Base-by-base conservation (phyloP, 2,888 invertebrate genomes). In the Melanostoma mellinum region DNA sequence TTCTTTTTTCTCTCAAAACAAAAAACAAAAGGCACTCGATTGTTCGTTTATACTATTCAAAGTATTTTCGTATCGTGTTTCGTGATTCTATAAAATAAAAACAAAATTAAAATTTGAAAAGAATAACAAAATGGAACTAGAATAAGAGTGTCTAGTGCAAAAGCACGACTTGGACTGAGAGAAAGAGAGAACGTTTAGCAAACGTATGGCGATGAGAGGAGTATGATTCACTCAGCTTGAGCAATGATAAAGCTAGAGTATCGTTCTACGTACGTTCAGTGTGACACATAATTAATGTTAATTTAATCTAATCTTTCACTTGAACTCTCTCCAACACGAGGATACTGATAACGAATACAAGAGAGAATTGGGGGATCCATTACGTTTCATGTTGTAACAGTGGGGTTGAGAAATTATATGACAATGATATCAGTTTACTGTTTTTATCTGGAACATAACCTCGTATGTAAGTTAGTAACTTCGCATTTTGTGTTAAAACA, bases 221-320 rank as follows among this genome's bases (percentile, higher is more conserved):
- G 44, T 6, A 32, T 84, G 82, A 84, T 60, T 84, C 82, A 79
- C 36, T 33, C 30, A 50, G 38, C 52, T 69, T 58, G 46, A 2
- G 69, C 8, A 58, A 33, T 48, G 30, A 46, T 46, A 72, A 46
- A 32, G 58, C 52, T 20, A 35, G 10, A 52, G 36, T 56, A 42
- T 67, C 44, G 52, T 71, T 65, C 35, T 50, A 60, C 55, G 48
- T 58, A 65, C 69, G 42, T n/a, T 20, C 32, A 58, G 79, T 53
- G 46, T 84, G 73, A 84, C 78, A 79, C 82, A 84, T 74, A 84
- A 84, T 84, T 79, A 79, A 69, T 69, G 79, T 69, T 79, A 84
- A 84, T 84, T 79, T 84, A 79, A 84, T 84, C 82, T 84, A 74
- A 84, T 84, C 82, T 78, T 56, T 81, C 6, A 71, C 35, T 60